Conservation (phyloP, 2,888 invertebrate genomes). For the Carabus problematicus region DNA sequence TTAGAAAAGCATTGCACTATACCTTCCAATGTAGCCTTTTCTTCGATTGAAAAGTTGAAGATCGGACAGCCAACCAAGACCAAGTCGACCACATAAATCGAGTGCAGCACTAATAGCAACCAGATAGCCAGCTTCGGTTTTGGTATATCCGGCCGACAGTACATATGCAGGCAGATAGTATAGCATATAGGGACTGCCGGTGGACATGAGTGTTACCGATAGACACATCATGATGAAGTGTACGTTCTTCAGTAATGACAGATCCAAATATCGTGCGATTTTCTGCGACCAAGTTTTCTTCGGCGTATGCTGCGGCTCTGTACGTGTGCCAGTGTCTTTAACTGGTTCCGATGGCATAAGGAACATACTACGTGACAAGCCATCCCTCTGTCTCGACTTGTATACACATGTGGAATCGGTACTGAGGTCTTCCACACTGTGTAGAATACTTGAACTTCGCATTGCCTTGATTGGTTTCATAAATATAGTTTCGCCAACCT, state of each 20-base stretch:
- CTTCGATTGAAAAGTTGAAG: conserved; percentile 73
- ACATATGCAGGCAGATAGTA: conserved; percentile 80
- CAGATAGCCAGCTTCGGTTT: conserved; percentile 69
- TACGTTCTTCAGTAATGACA: conserved; percentile 71
- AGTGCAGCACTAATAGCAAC: conserved; percentile 78
- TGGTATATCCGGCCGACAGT: conserved; percentile 69
- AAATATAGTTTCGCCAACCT: conserved; percentile 63
- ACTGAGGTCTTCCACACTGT: conserved; percentile 77
- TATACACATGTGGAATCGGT: conserved; percentile 80
- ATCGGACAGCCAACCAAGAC: conserved; percentile 77
- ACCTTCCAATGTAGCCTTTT: conserved; percentile 77
- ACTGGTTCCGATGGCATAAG: conserved; percentile 57
- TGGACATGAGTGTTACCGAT: conserved; percentile 77
- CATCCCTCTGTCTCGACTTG: conserved; percentile 61
- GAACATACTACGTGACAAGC: conserved; percentile 59
- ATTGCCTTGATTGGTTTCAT: conserved; percentile 69
- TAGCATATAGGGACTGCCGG: conserved; percentile 78
- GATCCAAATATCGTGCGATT: conserved; percentile 67
- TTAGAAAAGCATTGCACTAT: conserved; percentile 24
- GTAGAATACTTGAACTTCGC: conserved; percentile 73
- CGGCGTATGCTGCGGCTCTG: conserved; percentile 54
- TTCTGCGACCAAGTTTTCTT: conserved; percentile 57
- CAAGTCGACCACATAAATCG: conserved; percentile 74
- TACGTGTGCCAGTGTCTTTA: conserved; percentile 53
- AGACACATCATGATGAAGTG: conserved; percentile 75